These are phyloP conservation scores for Nephotettix cincticeps DNA, from an alignment of 1,140 invertebrate species.

Conservation along the genomic window DNA sequence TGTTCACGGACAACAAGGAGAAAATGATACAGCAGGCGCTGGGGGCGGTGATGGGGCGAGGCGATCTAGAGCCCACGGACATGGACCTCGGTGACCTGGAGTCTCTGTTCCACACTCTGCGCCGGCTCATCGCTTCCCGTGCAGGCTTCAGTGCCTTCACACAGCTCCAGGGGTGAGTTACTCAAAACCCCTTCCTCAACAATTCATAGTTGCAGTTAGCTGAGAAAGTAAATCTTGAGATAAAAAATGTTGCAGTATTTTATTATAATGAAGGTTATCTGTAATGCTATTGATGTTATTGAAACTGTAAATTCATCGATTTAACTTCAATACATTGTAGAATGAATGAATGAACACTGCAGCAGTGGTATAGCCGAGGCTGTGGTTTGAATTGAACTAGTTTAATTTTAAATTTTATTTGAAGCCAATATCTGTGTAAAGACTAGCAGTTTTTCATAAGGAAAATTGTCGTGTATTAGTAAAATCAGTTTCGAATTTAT, in stretches of 20 bases:
- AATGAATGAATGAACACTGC: too few relatives aligned
- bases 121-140: conserved; percentile 94
- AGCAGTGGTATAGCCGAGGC: too few relatives aligned
- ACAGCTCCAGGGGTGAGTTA: conserved; percentile 72
- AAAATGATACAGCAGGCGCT: conserved; percentile 86
- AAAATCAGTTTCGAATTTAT: too few relatives aligned
- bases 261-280: neutral
- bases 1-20: conserved; percentile 99
- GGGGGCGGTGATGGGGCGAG: conserved; percentile 70
- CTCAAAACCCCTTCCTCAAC: too few relatives aligned
- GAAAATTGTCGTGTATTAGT: too few relatives aligned
- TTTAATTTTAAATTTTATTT: too few relatives aligned
- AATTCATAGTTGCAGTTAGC: too few relatives aligned
- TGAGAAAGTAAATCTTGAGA: too few relatives aligned
- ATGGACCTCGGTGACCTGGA: conserved; percentile 72
- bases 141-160: conserved; percentile 97
- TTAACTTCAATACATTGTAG: too few relatives aligned
- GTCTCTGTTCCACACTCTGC: conserved; percentile 91
- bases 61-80: conserved; percentile 60
- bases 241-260: neutral
- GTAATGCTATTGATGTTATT: neutral
- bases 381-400: too few relatives aligned
- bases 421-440: too few relatives aligned
- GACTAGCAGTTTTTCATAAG: too few relatives aligned
- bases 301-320: neutral